Base-by-base conservation (phyloP, 2,888 invertebrate species). In the Drosophila kambysellisi region DNA sequence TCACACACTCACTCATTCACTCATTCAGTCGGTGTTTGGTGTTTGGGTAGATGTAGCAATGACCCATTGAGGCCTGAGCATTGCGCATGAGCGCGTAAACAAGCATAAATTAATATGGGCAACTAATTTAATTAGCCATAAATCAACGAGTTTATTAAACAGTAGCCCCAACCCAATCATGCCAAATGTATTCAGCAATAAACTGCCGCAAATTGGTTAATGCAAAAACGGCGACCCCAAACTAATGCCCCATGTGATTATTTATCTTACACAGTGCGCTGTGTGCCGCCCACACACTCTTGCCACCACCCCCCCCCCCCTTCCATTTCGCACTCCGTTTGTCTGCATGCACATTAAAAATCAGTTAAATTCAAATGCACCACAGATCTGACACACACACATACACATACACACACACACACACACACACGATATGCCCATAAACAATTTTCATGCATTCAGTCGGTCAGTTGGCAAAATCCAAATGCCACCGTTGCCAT, bases 61-160 rank as follows among this genome's bases (percentile, higher is more conserved):
- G 88, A 87, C 89, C 89, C 79, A 84, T 66, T 83, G 88, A 62
- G 71, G 63, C 63, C 63, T 41, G 58, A 20, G 57, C 43, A 79
- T 64, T 82, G 83, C 85, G 72, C 82, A 88, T 75, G 77, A 81
- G 76, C 81, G 76, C 71, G 69, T 76, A 82, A 86, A 86, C 78
- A 83, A 82, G 77, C 86, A 82, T 87, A 87, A 89, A 88, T 87
- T 80, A 88, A 87, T 87, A 76, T 76, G 78, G 70, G 12, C 79
- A 81, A 79, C 83, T 75, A 83, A 89, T 89, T 90, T 88, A 89
- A 89, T 89, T 89, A 89, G 80, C 72, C 87, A 87, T 89, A 90
- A 89, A 90, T 89, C 85, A 89, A 83, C 71, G 76, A 86, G 85
- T 89, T 90, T 89, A 89, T 90, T 88, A 87, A 85, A 83, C 84